Percentiles rank a stretch among this genome's conserved stretches.
phyloP scores from a whole-genome alignment of 1,140 invertebrate species.

The Eurytemora carolleeae region DNA sequence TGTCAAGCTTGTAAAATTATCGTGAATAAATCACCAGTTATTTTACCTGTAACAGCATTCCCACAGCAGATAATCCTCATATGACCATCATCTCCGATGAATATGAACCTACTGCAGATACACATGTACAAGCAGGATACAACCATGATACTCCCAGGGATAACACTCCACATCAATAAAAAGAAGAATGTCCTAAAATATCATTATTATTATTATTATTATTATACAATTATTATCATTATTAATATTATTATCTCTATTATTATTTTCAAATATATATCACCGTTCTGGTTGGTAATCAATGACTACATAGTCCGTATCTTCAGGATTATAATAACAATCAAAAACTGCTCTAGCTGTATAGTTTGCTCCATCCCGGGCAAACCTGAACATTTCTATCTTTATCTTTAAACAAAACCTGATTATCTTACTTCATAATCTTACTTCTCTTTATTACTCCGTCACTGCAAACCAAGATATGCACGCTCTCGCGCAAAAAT shows the following conservation, averaged over 20 bases:
- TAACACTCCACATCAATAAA: conserved; percentile 1
- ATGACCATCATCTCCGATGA: conserved; percentile 13
- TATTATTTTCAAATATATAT: no score
- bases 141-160: conserved; percentile 11
- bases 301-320: conserved; percentile 9
- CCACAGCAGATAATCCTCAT: conserved; percentile 13
- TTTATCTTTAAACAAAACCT: no score
- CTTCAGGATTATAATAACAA: conserved; percentile 10
- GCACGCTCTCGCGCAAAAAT: no score
- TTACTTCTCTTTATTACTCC: no score
- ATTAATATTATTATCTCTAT: no score
- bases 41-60: conserved; percentile 12
- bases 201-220: no score
- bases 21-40: no score
- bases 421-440: no score
- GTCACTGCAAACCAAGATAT: no score
- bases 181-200: background rate
- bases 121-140: conserved; percentile 13
- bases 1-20: no score
- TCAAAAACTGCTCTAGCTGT: conserved; percentile 11
- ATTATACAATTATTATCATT: no score
- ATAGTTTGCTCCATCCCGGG: conserved; percentile 13
- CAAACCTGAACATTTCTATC: background rate
- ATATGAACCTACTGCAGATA: conserved; percentile 10
- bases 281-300: conserved; percentile 9